Percentiles rank a stretch among this genome's conserved stretches.
These are phyloP conservation scores for Mormyrus hasselquistii DNA, from an alignment of 2,797 vertebrate species.

Conservation along the genomic window DNA sequence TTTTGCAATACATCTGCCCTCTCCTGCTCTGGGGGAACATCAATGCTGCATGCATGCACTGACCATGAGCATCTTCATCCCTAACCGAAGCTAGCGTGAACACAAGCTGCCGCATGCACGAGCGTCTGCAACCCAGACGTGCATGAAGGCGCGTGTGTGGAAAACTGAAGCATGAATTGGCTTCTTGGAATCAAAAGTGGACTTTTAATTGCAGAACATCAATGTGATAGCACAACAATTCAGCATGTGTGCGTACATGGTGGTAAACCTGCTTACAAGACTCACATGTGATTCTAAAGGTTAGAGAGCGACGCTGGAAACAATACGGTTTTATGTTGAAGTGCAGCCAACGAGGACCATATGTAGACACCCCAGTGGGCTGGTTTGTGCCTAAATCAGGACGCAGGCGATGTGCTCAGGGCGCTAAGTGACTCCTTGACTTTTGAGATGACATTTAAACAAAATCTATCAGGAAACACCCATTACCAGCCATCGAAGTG, in stretches of 20 bases:
- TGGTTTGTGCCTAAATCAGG: not conserved
- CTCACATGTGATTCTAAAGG: not conserved
- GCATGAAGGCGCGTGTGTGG: not conserved
- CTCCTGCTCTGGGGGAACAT: not conserved
- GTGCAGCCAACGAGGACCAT: not conserved
- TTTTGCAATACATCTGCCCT: not conserved
- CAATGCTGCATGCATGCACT: not conserved
- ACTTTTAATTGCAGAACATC: not conserved
- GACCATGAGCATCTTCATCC: not conserved
- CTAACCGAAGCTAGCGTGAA: not conserved
- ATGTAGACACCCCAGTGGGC: not conserved
- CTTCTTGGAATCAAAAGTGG: not conserved
- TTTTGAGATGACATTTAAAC: conserved; percentile 18
- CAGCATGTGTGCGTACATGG: not conserved
- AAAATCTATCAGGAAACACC: conserved; percentile 14
- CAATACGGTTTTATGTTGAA: not conserved
- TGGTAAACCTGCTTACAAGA: not conserved
- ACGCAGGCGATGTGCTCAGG: not conserved
- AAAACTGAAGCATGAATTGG: not conserved
- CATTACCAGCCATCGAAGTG: not conserved
- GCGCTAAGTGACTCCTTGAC: conserved; percentile 5
- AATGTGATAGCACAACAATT: not conserved
- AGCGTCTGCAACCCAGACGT: not conserved
- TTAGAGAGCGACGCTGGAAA: not conserved
- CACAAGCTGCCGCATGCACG: not conserved